Base-by-base conservation (phyloP, 2,888 invertebrate species). In the Epirrita christyi region DNA sequence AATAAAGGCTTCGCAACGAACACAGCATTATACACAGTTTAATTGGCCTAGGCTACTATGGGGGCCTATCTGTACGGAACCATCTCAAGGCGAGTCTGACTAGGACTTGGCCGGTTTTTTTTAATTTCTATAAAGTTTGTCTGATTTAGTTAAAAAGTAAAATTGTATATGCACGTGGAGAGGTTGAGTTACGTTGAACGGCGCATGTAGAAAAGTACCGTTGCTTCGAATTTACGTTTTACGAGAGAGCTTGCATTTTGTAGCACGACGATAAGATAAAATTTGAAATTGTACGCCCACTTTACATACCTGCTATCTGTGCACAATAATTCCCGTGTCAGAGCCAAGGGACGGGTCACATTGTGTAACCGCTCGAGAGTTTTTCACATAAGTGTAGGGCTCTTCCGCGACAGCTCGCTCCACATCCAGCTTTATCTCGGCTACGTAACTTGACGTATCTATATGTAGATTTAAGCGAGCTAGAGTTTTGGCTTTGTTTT, bases 401-500 rank as follows among this genome's bases (percentile, higher is more conserved):
- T 61, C 61, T 63, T 64, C 63, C 61, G 52, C 51, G 57, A 54
- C 60, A 58, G 49, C 60, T 61, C 64, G 70, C 55, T 62, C 67
- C 67, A 68, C 78, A 70, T 80, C 78, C 78, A 75, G 61, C 62
- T 75, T 76, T 76, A 80, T 78, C 79, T 78, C 68, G 44, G 62
- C 59, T 56, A 68, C 67, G 66, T 73, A 70, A 67, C 66, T 63
- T 71, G 68, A 72, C 67, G 72, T 53, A 45, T 8, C 37, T 44
- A 48, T 38, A 34, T 34, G 44, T 50, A 43, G 34, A 36, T 42
- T 21, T 28, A 28, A 9, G 13, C 11, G 6, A 38, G 41, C 37
- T 6, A 21, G 29, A 13, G 28, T 46, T 50, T 43, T 14, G 43
- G 28, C 36, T 37, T 51, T 44, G 21, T 52, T 52, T 13, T n/a